Evolutionary conservation across 2,888 invertebrate species (phyloP), one percentile per base, ranked within the genome.

Genomic region (Cremastinae sp.): DNA sequence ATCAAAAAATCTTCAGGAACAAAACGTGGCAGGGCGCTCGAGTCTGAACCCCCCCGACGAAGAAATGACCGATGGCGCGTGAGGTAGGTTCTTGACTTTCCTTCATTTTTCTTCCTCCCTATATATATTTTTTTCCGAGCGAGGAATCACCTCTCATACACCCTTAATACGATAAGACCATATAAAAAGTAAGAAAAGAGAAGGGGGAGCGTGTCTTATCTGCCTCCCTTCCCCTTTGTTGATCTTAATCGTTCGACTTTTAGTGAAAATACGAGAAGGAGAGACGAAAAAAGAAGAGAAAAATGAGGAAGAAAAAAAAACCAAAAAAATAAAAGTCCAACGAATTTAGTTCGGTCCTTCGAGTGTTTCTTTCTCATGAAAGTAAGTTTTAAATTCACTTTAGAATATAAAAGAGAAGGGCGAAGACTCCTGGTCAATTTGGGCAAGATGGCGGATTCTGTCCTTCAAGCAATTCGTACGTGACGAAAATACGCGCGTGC

Each of bases 81-180:
- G 85, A 84, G 88, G 85, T 87, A 88, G 86, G 86, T 86, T 84
- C 84, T 87, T 83, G 83, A 79, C 79, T 86, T 81, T 83, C 79
- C 82, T 82, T 84, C 84, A 86, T 88, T 87, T 86, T 85, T 87
- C 84, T 84, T 82, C 74, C 79, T 79, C 78, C 74, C 66, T n/a
- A 45, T 28, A n/a, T n/a, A n/a, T n/a, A n/a, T n/a, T n/a, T 62
- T 71, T 74, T 45, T 45, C 43, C 43, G 74, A 76, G 58, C 47
- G 53, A 39, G 45, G 53, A 53, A 69, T 64, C 64, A 53, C 41
- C 73, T 64, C 73, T 69, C 55, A 41, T 69, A 41, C n/a, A n/a
- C 64, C 80, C 62, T 28, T 70, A 69, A 77, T 70, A 51, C 66
- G 83, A 83, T 85, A 86, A 83, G 78, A 78, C 75, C 79, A 72